A percentile compares a stretch with the other conserved stretches of the same genome.
These are phyloP conservation scores for Coremacera marginata DNA, from an alignment of 2,888 invertebrate species.

Conservation along the genomic window DNA sequence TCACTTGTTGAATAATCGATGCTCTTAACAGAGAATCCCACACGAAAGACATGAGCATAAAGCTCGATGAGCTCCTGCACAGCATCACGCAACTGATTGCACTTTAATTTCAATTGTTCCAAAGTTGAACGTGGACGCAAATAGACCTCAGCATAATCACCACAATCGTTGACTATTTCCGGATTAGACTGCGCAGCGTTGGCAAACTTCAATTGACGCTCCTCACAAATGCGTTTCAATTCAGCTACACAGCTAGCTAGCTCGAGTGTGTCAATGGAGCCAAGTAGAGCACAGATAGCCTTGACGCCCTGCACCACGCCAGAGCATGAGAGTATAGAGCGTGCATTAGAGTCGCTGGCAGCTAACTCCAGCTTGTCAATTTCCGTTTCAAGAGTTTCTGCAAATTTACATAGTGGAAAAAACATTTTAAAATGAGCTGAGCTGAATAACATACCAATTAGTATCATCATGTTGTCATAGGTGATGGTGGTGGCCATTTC, in stretches of 20 bases:
- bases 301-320: conserved; percentile 91
- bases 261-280: conserved; percentile 89
- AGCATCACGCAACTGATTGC: conserved; percentile 81
- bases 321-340: conserved; percentile 74
- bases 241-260: conserved; percentile 81
- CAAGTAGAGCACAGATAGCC: conserved; percentile 89
- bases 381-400: conserved; percentile 86
- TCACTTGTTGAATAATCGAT: conserved; percentile 72
- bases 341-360: conserved; percentile 72
- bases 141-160: conserved; percentile 78
- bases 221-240: conserved; percentile 63
- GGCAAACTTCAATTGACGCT: conserved; percentile 59
- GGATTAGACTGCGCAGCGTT: conserved; percentile 67
- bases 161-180: conserved; percentile 77
- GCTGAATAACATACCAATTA: conserved; percentile 75
- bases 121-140: conserved; percentile 73
- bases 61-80: conserved; percentile 87
- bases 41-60: conserved; percentile 86
- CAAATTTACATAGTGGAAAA: conserved; percentile 40
- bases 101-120: conserved; percentile 76
- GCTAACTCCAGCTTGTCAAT: conserved; percentile 81
- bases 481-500: conserved; percentile 81
- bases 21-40: conserved; percentile 82
- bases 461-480: conserved; percentile 86
- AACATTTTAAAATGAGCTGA: neutral